Evolutionary conservation across 2,888 invertebrate species (phyloP), one percentile per base, ranked within the genome.

Genomic region (Epinotia nisella): DNA sequence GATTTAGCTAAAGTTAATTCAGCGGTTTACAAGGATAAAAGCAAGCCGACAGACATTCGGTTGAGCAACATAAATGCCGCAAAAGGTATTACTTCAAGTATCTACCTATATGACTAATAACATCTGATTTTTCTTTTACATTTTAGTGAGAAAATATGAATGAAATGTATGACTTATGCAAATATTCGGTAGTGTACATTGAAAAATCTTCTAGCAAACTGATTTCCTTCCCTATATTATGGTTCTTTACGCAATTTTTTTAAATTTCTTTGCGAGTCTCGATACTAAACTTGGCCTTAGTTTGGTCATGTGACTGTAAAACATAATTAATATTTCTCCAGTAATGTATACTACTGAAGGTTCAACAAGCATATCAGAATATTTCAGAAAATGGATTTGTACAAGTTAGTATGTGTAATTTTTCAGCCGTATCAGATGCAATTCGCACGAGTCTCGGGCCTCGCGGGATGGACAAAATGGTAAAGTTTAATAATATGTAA

Each of bases 391-490:
- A 9, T 49, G 17, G 45, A 15, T 41, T 11, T 74, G 75, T 10
- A 4, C 13, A 21, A 51, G 15, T 67, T 15, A 51, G 15, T 67
- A 11, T 53, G 45, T 69, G 51, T 62, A 53, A 24, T 24, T 62
- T 94, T 95, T 75, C 91, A 99, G 99, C 99, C 93, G 99, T 99
- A 70, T 98, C 99, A 77, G 98, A 99, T 98, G 99, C 99, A 15
- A 98, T 99, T 83, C 96, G 99, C 75, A 99, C 99, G 15, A 99
- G 99, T 93, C 95, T 99, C 90, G 99, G 99, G 4, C 99, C 99
- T 21, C 95, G 98, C 80, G 99, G 99, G 76, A 99, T 99, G 99
- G 99, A 99, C 88, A 99, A 99, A 95, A 99, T 99, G 99, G 97
- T 98, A 94, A 89, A 78, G 80, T 67, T 39, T 53, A 64, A 13